Percentiles rank a stretch among this genome's conserved stretches.
phyloP scores from a whole-genome alignment of 92 coral and sea anemone species.

The Zoanthus sansibaricus region DNA sequence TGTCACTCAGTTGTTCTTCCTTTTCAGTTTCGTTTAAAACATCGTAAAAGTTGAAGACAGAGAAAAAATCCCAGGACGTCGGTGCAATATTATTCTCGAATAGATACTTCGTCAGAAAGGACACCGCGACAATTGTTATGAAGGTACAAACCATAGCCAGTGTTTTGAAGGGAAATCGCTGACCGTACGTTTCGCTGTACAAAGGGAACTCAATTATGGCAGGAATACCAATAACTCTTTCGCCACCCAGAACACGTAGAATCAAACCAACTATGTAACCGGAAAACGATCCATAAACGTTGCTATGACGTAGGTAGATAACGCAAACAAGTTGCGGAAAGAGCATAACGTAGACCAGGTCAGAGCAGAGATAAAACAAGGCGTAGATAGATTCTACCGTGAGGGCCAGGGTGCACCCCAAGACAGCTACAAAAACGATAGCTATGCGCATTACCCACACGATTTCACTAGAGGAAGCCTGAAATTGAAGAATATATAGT shows the following conservation, averaged over 20 bases:
- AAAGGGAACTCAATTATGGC: neutral
- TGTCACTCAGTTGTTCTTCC: neutral
- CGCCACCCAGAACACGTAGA: neutral
- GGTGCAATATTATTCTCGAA: neutral
- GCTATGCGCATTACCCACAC: neutral
- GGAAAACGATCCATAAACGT: neutral
- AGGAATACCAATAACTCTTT: neutral
- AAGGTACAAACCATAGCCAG: neutral
- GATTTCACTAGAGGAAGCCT: neutral
- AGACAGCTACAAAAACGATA: neutral
- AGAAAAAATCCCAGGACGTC: neutral
- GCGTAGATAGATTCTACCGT: neutral
- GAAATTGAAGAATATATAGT: neutral
- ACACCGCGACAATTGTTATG: neutral
- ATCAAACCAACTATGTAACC: neutral
- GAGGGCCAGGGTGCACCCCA: neutral
- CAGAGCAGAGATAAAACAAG: neutral
- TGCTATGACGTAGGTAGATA: neutral
- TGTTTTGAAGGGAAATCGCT: neutral
- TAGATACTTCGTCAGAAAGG: neutral
- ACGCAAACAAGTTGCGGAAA: slow-evolving; percentile 2
- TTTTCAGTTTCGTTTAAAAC: neutral
- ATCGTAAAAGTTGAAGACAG: neutral
- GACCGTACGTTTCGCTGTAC: neutral
- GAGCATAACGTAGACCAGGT: neutral